Evolutionary conservation across 2,797 vertebrate species (phyloP).

Genomic region (Rhynchonycteris naso): DNA sequence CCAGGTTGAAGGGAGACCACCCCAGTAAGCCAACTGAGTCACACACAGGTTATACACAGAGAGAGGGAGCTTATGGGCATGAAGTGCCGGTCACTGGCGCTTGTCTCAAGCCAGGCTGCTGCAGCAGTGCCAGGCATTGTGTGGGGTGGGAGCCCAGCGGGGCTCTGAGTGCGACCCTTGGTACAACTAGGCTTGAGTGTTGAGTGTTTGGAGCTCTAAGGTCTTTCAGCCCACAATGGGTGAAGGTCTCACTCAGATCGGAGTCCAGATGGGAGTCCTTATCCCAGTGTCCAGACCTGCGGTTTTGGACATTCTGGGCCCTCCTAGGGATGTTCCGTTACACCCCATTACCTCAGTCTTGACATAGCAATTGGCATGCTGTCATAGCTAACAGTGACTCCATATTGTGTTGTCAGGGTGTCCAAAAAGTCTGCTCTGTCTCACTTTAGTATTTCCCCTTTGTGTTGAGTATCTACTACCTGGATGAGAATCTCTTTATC

Average conservation of each 20-base stretch:
- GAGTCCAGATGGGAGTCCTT: too few relatives aligned
- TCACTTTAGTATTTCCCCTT: not conserved
- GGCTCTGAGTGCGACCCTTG: not conserved
- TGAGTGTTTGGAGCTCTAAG: not conserved
- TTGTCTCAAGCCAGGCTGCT: not conserved
- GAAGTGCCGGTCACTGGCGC: not conserved
- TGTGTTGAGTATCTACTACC: not conserved
- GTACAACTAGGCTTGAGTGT: not conserved
- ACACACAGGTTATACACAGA: not conserved
- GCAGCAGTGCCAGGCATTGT: accelerated
- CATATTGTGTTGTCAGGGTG: not conserved
- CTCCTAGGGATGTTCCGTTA: not conserved
- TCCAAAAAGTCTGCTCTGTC: not conserved
- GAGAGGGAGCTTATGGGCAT: not conserved
- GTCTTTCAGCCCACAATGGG: not conserved
- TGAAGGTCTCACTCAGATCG: not conserved
- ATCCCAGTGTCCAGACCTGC: too few relatives aligned
- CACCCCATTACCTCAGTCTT: not conserved
- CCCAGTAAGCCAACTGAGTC: not conserved
- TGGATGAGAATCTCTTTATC: not conserved
- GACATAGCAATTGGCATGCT: not conserved
- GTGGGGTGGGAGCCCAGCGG: not conserved
- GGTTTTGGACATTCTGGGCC: not conserved
- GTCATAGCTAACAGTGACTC: not conserved
- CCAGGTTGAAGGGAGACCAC: not conserved